Conservation (phyloP, 2,888 invertebrate species). For the Salpingus planirostris region DNA sequence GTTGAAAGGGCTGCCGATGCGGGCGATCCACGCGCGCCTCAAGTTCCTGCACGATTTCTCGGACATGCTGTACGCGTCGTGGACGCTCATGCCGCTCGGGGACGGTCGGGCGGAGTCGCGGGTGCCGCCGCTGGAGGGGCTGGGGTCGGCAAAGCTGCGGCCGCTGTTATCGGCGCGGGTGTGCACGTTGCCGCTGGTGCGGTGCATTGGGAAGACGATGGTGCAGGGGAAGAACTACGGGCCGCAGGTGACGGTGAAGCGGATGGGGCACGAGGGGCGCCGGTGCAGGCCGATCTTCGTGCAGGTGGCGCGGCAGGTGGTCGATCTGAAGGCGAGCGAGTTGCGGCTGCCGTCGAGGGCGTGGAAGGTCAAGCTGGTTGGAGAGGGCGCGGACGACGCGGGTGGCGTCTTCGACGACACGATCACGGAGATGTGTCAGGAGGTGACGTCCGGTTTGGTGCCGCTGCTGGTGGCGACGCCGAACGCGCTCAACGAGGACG, state of each 20-base stretch:
- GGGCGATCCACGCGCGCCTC: slow-evolving; percentile 47
- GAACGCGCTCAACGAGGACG: slow-evolving; percentile 52
- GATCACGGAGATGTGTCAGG: slow-evolving; percentile 59
- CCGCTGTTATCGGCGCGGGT: slow-evolving; percentile 50
- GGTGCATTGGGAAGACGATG: slow-evolving; percentile 57
- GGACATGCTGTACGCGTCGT: slow-evolving; percentile 52
- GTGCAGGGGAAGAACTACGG: slow-evolving; percentile 58
- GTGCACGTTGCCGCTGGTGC: slow-evolving; percentile 53
- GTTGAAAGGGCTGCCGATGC: slow-evolving; percentile 44
- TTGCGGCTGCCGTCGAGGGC: slow-evolving; percentile 53
- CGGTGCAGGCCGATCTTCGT: slow-evolving; percentile 52
- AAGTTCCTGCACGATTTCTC: slow-evolving; percentile 52
- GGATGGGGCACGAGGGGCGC: slow-evolving; percentile 49
- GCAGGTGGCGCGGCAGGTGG: slow-evolving; percentile 55
- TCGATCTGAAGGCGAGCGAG: slow-evolving; percentile 48
- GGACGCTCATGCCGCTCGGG: slow-evolving; percentile 47
- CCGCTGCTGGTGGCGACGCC: slow-evolving; percentile 54
- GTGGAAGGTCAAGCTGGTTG: slow-evolving; percentile 57
- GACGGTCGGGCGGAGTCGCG: slow-evolving; percentile 39
- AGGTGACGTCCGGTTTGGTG: slow-evolving; percentile 49
- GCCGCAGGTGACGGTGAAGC: slow-evolving; percentile 54
- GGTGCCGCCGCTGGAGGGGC: slow-evolving; percentile 38
- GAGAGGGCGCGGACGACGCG: slow-evolving; percentile 60
- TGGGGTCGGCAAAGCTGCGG: slow-evolving; percentile 43
- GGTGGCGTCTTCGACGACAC: slow-evolving; percentile 63